Evolutionary conservation across 2,797 vertebrate genomes (phyloP).

Genomic region (Gobio occitaniae): DNA sequence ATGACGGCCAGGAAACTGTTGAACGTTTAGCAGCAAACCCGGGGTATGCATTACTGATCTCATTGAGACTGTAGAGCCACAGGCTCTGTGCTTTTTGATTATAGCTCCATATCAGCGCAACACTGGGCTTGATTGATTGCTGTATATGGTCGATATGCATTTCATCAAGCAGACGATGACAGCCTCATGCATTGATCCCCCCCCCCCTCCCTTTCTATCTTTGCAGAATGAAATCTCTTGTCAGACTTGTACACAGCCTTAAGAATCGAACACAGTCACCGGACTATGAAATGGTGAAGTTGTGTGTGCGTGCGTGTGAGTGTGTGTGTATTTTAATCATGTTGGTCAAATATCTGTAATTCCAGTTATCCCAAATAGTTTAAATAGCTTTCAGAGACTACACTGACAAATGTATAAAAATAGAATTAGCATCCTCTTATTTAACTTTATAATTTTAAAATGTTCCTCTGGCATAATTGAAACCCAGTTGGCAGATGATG

Average conservation of each 20-base stretch:
- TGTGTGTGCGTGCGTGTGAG: background rate
- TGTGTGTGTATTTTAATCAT: background rate
- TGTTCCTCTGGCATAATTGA: background rate
- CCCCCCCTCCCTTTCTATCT: background rate
- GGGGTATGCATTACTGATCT: slow-evolving; percentile 77
- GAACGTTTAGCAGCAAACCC: slow-evolving; percentile 84
- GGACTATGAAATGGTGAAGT: slow-evolving; percentile 94
- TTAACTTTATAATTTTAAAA: background rate
- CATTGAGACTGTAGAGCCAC: background rate
- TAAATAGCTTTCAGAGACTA: background rate
- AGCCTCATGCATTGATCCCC: background rate
- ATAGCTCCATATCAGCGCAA: background rate
- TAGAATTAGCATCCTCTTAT: background rate
- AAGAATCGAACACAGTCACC: slow-evolving; percentile 84
- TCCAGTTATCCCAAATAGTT: background rate
- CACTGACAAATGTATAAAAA: background rate
- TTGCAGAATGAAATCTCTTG: slow-evolving; percentile 86
- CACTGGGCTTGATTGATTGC: background rate
- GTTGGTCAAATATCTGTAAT: background rate
- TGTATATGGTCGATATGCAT: background rate
- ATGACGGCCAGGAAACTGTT: slow-evolving; percentile 85
- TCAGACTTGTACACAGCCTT: slow-evolving; percentile 86
- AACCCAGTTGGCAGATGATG: background rate
- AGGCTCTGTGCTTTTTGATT: slow-evolving; percentile 8
- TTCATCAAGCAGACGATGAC: slow-evolving; percentile 17